phyloP scores from a whole-genome alignment of 64 coral and sea anemone species.

The Pachyseris speciosa region DNA sequence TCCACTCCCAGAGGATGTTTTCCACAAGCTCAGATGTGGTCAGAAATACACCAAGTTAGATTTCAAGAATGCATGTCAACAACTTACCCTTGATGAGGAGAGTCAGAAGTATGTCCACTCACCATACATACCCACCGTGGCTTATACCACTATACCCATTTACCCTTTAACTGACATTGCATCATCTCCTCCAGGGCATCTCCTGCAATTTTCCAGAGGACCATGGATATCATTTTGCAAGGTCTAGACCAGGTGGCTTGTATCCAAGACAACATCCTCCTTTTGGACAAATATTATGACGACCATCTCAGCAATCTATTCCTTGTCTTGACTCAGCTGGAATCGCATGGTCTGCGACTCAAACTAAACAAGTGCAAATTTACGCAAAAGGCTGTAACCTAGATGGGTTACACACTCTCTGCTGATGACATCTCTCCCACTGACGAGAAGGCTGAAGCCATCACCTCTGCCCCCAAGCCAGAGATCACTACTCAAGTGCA shows the following conservation, averaged over 20 bases:
- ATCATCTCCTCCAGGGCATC: background rate
- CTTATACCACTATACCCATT: background rate
- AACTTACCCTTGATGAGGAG: background rate
- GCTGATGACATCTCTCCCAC: background rate
- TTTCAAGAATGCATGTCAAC: background rate
- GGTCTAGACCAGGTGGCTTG: too few species aligned
- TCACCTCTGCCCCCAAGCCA: background rate
- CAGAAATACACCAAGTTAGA: background rate
- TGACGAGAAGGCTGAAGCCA: background rate
- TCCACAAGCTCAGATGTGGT: too few species aligned
- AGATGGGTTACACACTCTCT: too few species aligned
- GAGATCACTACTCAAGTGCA: background rate
- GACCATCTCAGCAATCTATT: background rate
- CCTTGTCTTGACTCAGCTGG: background rate
- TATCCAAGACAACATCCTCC: background rate
- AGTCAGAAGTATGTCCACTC: background rate
- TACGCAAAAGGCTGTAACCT: too few species aligned
- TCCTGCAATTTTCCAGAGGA: too few species aligned
- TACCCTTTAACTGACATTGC: slow-evolving; percentile 6
- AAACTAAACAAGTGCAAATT: too few species aligned
- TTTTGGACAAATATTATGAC: background rate
- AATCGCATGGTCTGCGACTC: background rate
- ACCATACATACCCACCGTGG: background rate
- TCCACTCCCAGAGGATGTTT: background rate
- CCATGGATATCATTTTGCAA: too few species aligned